Evolutionary conservation across 2,888 invertebrate species (phyloP).

Genomic region (Andrena marginata): DNA sequence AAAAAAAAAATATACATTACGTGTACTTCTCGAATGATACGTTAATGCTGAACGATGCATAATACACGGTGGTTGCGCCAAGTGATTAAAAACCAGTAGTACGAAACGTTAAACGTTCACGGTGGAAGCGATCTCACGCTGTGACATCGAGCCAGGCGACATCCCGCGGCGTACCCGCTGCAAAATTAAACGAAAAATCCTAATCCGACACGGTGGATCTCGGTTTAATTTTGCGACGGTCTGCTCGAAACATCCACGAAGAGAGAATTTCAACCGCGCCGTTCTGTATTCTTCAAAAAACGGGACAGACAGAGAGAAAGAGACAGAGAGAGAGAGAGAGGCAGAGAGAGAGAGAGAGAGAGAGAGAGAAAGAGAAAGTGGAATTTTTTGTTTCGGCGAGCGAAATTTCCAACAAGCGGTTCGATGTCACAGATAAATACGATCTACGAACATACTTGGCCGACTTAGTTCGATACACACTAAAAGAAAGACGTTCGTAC

Average conservation of each 20-base stretch:
- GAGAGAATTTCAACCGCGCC: neutral
- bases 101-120: conserved; percentile 54
- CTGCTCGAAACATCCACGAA: conserved; percentile 24
- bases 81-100: conserved; percentile 65
- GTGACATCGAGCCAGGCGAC: conserved; percentile 65
- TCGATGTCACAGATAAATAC: conserved; percentile 53
- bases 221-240: conserved; percentile 45
- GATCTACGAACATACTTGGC: conserved; percentile 42
- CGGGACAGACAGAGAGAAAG: too few species aligned
- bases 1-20: conserved; percentile 58
- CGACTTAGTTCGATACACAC: conserved; percentile 58
- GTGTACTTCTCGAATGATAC: conserved; percentile 54
- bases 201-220: conserved; percentile 27
- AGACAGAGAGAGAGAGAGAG: neutral
- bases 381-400: conserved; percentile 9
- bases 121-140: conserved; percentile 57
- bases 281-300: too few species aligned
- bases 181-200: conserved; percentile 51
- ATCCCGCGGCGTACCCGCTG: conserved; percentile 15
- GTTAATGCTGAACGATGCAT: conserved; percentile 70
- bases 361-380: neutral
- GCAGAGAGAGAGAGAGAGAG: neutral
- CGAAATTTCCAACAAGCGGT: conserved; percentile 13
- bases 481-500: conserved; percentile 50
- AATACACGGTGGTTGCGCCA: conserved; percentile 64